These are phyloP conservation scores for Nicator chloris DNA, from an alignment of 2,113 vertebrate species.

Conservation along the genomic window DNA sequence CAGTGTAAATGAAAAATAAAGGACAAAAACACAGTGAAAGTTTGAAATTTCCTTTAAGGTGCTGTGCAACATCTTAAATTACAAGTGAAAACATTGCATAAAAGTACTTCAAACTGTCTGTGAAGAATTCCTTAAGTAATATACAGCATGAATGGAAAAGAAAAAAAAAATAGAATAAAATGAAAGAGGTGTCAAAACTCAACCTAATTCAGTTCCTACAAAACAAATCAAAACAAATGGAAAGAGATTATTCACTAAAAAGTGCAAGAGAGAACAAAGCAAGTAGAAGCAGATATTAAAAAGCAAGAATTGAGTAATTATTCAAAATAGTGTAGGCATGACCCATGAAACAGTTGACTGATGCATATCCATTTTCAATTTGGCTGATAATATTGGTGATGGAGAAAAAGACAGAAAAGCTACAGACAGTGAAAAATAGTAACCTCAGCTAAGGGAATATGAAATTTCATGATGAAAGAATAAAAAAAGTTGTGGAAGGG, in stretches of 20 bases:
- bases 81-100: neutral
- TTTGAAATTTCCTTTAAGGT: neutral
- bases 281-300: neutral
- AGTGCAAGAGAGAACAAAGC: neutral
- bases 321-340: neutral
- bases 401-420: neutral
- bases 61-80: neutral
- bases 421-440: neutral
- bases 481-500: neutral
- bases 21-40: neutral
- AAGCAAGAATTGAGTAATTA: neutral
- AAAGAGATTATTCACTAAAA: neutral
- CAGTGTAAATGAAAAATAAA: neutral
- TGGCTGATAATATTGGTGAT: neutral
- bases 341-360: neutral
- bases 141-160: neutral
- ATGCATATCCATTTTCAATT: neutral
- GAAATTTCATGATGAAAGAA: neutral
- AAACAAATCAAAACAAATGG: neutral
- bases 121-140: neutral
- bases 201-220: neutral
- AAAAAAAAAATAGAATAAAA: neutral
- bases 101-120: neutral
- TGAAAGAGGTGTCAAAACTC: neutral
- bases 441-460: neutral